Evolutionary conservation across 2,888 invertebrate species (phyloP), one percentile per base, ranked within the genome.

Genomic region (Emesis furor): DNA sequence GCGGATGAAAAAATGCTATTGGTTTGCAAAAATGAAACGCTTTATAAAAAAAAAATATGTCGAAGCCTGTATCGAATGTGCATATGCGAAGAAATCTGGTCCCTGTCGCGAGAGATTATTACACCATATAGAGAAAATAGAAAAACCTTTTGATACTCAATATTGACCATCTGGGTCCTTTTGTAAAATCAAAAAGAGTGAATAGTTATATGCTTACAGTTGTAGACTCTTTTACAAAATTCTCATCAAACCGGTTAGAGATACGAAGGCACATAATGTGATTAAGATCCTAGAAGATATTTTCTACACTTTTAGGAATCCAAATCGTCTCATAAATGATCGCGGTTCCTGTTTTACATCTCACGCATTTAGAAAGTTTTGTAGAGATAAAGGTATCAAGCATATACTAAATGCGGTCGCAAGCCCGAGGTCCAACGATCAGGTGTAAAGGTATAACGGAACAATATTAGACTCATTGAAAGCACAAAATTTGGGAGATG

Each of bases 131-230:
- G 76, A 72, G 12, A 88, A 88, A 46, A 51, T 83, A 8, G 82
- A 79, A 7, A 74, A 69, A 1, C 86, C 89, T 0, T 87, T 89
- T n/a, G 81, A 86, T 81, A 1, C 2, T 86, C 0, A 85, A 87
- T 32, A 17, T 84, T 6, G 85, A 87, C 69, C 84, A 88, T 65
- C 76, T 88, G 10, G 83, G 84, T 12, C 85, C 88, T 30, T 88
- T 88, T 30, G 67, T 73, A 81, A 98, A 95, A 85, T 95, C 94
- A 7, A 86, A 79, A 7, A 55, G 69, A 32, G 82, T 84, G 68
- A 84, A 51, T 24, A 69, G 73, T 3, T 74, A 86, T 76, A 1
- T 85, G 0, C 68, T 88, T 2, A 75, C 71, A 1, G 62, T 85
- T 1, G 73, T 85, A 6, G 85, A 88, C 35, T 79, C 71, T 4